Base-by-base conservation (phyloP, 2,888 invertebrate species). In the Drosophila buzzatii region DNA sequence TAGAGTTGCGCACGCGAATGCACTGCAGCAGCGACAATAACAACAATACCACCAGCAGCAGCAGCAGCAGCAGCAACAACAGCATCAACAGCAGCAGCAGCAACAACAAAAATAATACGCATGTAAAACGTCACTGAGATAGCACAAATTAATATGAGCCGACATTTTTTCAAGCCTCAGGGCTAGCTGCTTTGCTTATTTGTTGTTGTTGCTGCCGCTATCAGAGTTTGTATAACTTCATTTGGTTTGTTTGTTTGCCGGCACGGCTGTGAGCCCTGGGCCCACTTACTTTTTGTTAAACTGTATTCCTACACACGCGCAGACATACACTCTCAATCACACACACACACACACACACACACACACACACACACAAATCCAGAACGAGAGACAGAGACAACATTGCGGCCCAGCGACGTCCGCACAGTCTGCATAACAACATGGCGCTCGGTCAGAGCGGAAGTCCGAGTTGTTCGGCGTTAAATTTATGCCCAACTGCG, bases 191-290 rank as follows among this genome's bases (percentile, higher is more conserved):
- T 39, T 31, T 56, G 42, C 23, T 31, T 27, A 35, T 58, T 49
- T 59, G 72, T 53, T 42, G 51, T 16, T 56, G 60, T n/a, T 65
- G 65, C 23, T 44, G 72, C 27, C 60, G 81, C 89, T 84, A 84
- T 84, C 84, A 78, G 84, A 81, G 70, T 74, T 78, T 81, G 78
- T 81, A 83, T 76, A 89, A 89, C 84, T 89, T 84, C 81, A 84
- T 84, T 84, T 89, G 83, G 78, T 68, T 71, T 79, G 82, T 68
- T 73, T 51, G 76, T 66, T 73, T 71, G 71, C 61, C 66, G 63
- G 57, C 70, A 67, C 62, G 75, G 70, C 37, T 79, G 49, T 52
- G 12, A 20, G 64, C 70, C 63, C 71, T 14, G 60, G 70, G 62
- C 63, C 76, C 80, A 71, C 71, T 70, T 75, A 67, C 81, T 70